Evolutionary conservation across 1,140 invertebrate species (phyloP).

Genomic region (Colletes gigas): DNA sequence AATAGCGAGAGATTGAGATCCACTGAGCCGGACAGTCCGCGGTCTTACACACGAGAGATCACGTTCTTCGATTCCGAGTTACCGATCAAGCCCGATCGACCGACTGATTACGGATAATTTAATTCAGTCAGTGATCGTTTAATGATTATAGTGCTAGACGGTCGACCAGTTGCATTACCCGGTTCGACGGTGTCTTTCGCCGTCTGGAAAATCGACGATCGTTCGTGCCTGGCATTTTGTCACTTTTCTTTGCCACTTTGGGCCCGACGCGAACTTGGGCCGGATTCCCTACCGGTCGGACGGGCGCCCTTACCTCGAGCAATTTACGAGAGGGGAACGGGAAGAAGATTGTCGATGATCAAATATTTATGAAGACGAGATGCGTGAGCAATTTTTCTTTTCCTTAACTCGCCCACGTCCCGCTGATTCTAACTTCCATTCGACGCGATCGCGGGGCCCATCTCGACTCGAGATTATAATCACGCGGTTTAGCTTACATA

Average conservation of each 20-base stretch:
- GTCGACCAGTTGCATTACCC: conserved; percentile 29
- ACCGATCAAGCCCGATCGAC: conserved; percentile 59
- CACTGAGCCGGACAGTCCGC: conserved; percentile 50
- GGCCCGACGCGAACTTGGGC: background rate
- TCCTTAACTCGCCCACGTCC: too few relatives aligned
- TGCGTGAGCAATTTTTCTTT: background rate
- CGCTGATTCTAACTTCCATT: too few relatives aligned
- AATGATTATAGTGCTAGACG: conserved; percentile 70
- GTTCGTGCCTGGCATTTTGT: background rate
- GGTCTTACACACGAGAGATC: conserved; percentile 62
- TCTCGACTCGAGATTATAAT: too few relatives aligned
- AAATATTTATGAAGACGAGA: background rate
- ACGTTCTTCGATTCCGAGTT: conserved; percentile 63
- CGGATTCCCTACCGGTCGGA: conserved; percentile 16
- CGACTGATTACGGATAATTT: conserved; percentile 76
- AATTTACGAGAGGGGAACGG: background rate
- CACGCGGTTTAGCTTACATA: too few relatives aligned
- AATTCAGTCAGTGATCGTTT: conserved; percentile 76
- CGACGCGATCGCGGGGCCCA: too few relatives aligned
- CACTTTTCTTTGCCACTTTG: conserved; percentile 16
- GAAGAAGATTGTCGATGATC: background rate
- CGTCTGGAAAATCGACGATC: conserved; percentile 43
- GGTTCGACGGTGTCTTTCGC: background rate
- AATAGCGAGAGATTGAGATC: conserved; percentile 58
- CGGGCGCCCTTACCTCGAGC: background rate